These are phyloP conservation scores for Rhinogobio ventralis DNA, from an alignment of 2,797 vertebrate species.

Conservation along the genomic window DNA sequence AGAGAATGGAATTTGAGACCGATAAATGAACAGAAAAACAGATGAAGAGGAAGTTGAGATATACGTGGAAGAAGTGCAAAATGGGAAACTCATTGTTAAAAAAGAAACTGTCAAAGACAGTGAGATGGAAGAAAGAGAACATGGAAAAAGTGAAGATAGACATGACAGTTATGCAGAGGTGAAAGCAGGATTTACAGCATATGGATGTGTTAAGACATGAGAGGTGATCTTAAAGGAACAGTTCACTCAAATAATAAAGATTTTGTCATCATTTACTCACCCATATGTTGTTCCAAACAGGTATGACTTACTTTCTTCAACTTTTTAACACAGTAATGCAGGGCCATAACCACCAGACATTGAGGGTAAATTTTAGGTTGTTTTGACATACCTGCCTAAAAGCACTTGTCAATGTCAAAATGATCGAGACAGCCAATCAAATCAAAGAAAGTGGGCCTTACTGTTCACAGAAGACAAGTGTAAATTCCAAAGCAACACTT, in stretches of 20 bases:
- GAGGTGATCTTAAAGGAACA: background rate
- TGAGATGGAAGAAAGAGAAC: background rate
- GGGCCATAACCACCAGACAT: background rate
- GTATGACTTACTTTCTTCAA: too few species aligned
- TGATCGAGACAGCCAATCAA: too few species aligned
- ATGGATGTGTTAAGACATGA: background rate
- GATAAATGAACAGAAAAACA: background rate
- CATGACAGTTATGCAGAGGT: conserved; percentile 1
- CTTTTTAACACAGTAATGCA: background rate
- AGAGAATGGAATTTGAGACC: background rate
- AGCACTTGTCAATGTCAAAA: too few species aligned
- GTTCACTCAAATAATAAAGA: background rate
- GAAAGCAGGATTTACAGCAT: background rate
- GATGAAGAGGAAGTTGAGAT: background rate
- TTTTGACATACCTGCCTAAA: too few species aligned
- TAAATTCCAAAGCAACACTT: too few species aligned
- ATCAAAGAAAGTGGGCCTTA: too few species aligned
- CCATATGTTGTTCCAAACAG: too few species aligned
- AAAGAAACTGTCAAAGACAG: conserved; percentile 15
- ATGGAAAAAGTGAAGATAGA: background rate
- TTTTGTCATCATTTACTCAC: background rate
- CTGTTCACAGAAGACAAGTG: too few species aligned
- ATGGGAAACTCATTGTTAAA: background rate
- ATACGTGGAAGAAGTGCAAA: background rate
- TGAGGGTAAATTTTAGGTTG: background rate